Evolutionary conservation across 2,797 vertebrate species (phyloP), one percentile per base, ranked within the genome.

Genomic region (Pelodytes ibericus): DNA sequence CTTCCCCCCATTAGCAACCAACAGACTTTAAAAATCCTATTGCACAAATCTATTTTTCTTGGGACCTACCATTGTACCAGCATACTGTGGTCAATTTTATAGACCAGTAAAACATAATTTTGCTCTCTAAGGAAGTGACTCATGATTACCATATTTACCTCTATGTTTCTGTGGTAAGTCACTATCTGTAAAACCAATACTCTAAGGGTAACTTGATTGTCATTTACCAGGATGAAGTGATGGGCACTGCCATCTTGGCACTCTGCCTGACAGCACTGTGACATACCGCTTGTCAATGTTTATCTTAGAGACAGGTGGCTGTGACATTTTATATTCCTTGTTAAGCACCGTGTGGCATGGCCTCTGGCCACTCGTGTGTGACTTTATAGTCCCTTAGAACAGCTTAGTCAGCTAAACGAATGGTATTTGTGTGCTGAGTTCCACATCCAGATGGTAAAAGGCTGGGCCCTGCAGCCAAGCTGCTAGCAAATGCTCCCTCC

Each of bases 401-500:
- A 60, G 53, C 51, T 72, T 51, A 67, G 61, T 72, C 69, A 72
- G 69, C 51, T 47, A 11, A 31, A 60, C 60, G 39, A 39, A 66
- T 60, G 56, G 20, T 30, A 61, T 58, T 27, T 18, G 56, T 72
- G 29, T 60, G 41, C 62, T 67, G 20, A 53, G 22, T 69, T 44
- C 65, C 58, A 39, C 58, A 68, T 24, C 63, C 70, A 78, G 70
- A 78, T 78, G 76, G 62, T 73, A 20, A 27, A 30, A 62, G 63
- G 63, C 63, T 61, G 70, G 63, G 30, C 70, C 36, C 31, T 68
- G 41, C 41, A 39, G 62, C 30, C 63, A 60, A 47, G 56, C 56
- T 78, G 62, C 57, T 63, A 67, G 56, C 39, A 24, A 11, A 60
- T 9, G 20, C 24, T 24, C 24, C 63, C 70, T 67, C 63, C 30